Evolutionary conservation across 2,888 invertebrate species (phyloP).

Genomic region (Drosophila kuntzei): DNA sequence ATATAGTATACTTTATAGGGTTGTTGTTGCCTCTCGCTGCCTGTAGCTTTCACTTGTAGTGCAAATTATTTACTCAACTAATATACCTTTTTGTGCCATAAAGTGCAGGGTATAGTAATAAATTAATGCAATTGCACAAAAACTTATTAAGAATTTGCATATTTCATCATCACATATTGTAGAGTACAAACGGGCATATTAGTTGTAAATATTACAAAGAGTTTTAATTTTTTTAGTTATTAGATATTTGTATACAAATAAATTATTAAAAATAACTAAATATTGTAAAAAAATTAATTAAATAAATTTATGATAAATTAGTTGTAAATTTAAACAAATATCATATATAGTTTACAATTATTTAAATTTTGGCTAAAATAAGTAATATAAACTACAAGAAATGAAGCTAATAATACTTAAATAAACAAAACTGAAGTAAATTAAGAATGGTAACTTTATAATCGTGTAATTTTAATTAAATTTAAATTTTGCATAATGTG

Average conservation of each 20-base stretch:
- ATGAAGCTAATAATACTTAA: too few species aligned
- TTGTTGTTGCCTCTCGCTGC: not conserved
- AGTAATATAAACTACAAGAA: too few species aligned
- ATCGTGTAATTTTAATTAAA: too few species aligned
- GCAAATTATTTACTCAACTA: too few species aligned
- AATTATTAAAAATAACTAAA: not conserved
- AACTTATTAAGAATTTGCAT: slow-evolving; percentile 26
- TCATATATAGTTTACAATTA: too few species aligned
- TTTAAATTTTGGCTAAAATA: too few species aligned
- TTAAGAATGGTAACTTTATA: too few species aligned
- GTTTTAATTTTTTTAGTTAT: too few species aligned
- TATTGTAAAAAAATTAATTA: not conserved
- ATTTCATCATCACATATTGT: slow-evolving; percentile 24
- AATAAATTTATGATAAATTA: too few species aligned
- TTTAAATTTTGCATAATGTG: too few species aligned
- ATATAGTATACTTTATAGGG: slow-evolving; percentile 10
- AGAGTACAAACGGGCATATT: slow-evolving; percentile 1
- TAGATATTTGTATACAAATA: not conserved
- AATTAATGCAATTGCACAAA: slow-evolving; percentile 22
- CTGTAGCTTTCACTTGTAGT: not conserved
- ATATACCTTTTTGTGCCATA: not conserved
- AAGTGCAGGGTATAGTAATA: slow-evolving; percentile 5
- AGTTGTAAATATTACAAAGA: not conserved
- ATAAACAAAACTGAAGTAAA: too few species aligned
- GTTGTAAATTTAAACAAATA: too few species aligned